A percentile compares a stretch with the other conserved stretches of the same genome.
Conservation (phyloP, 2,888 invertebrate species). For the Camptogramma bilineatum region DNA sequence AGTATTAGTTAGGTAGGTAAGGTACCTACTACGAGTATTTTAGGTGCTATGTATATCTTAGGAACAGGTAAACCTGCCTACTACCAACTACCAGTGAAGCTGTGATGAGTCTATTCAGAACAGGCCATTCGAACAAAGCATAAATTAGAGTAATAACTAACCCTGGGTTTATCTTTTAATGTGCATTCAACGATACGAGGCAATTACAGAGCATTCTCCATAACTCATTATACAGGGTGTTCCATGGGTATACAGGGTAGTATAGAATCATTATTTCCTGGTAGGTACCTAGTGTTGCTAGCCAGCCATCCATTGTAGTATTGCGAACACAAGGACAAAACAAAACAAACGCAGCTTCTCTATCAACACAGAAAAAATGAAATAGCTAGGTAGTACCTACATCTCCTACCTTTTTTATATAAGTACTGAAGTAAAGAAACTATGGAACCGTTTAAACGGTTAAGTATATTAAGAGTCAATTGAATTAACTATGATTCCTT, state of each 20-base stretch:
- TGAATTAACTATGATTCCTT: too few species aligned
- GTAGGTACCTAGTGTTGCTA: background rate
- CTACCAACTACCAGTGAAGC: background rate
- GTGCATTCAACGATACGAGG: conserved; percentile 42
- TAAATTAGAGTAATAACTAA: conserved; percentile 23
- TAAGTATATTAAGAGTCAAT: too few species aligned
- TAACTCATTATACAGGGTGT: conserved; percentile 6
- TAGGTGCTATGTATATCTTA: too few species aligned
- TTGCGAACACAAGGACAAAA: conserved; percentile 25
- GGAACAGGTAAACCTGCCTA: background rate
- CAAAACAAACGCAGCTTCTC: conserved; percentile 21
- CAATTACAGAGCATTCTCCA: conserved; percentile 21
- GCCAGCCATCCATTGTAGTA: conserved; percentile 27
- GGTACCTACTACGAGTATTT: too few species aligned
- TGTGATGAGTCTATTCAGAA: background rate
- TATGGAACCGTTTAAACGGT: too few species aligned
- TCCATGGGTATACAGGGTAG: background rate
- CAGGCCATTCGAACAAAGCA: conserved; percentile 21
- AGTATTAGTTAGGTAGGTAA: too few species aligned
- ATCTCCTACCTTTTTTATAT: background rate
- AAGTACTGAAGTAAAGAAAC: too few species aligned
- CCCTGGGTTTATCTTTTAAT: conserved; percentile 31
- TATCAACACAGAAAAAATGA: background rate
- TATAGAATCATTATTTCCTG: background rate
- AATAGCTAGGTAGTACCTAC: conserved; percentile 6